These are phyloP conservation scores for Crax fasciolata DNA, from an alignment of 2,797 vertebrate genomes.

Conservation along the genomic window DNA sequence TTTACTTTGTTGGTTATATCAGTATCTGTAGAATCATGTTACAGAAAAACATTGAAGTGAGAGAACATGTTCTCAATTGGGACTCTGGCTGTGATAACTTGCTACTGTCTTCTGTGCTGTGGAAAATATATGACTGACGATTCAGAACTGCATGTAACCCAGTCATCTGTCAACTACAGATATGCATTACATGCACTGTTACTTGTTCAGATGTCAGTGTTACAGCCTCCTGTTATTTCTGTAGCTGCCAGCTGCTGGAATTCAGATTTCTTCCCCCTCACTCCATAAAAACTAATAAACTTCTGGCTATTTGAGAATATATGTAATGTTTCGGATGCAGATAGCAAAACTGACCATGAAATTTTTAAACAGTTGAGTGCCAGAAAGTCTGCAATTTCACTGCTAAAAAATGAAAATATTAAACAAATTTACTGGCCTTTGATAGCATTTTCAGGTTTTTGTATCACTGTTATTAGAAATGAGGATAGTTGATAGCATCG, in stretches of 20 bases:
- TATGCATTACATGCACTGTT: not conserved
- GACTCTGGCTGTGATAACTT: not conserved
- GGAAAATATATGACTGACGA: conserved; percentile 46
- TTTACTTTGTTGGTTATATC: conserved; percentile 62
- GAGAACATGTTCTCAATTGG: conserved; percentile 7
- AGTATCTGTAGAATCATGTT: conserved; percentile 48
- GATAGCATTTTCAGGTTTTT: not conserved
- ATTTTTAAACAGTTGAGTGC: not conserved
- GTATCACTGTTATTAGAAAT: not conserved
- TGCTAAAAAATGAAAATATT: not conserved
- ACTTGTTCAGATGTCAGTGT: conserved; percentile 36
- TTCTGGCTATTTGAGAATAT: not conserved
- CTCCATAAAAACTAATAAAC: not conserved
- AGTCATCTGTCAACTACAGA: conserved; percentile 50
- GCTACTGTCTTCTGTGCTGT: conserved; percentile 38
- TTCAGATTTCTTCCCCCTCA: not conserved
- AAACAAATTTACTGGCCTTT: not conserved
- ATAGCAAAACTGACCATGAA: not conserved
- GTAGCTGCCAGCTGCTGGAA: not conserved
- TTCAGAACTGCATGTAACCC: conserved; percentile 31
- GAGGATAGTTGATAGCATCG: not conserved
- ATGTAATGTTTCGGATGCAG: not conserved
- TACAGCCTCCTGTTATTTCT: not conserved
- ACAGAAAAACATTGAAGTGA: not conserved
- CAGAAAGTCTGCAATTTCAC: not conserved